These are phyloP conservation scores for Monochamus saltuarius DNA, from an alignment of 1,140 invertebrate species.

Conservation along the genomic window DNA sequence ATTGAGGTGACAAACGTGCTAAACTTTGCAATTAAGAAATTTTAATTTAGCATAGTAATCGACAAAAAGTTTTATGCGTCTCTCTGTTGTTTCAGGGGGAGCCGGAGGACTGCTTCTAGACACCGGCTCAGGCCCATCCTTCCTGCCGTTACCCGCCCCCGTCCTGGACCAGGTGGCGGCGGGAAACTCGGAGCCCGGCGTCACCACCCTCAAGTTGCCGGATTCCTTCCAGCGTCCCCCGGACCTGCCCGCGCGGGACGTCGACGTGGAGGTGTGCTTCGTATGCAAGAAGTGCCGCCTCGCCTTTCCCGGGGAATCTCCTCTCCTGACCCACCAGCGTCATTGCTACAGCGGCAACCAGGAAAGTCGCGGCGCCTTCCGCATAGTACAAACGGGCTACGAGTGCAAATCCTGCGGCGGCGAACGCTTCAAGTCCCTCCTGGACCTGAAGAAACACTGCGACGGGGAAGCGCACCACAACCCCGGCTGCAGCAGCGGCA, in stretches of 20 bases:
- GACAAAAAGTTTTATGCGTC: not conserved
- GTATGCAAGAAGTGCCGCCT: constrained; percentile 84
- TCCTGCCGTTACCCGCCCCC: constrained; percentile 64
- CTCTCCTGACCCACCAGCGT: constrained; percentile 71
- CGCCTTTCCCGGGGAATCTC: constrained; percentile 74
- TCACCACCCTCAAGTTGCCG: constrained; percentile 64
- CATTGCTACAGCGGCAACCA: constrained; percentile 67
- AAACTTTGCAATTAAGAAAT: too few relatives aligned
- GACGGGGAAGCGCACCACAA: constrained; percentile 60
- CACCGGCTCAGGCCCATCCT: constrained; percentile 59
- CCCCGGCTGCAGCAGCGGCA: constrained; percentile 39
- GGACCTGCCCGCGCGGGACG: constrained; percentile 55
- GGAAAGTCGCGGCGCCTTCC: constrained; percentile 63
- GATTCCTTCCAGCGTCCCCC: constrained; percentile 50
- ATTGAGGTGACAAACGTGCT: too few relatives aligned
- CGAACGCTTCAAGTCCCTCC: constrained; percentile 60
- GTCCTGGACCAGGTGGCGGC: constrained; percentile 67
- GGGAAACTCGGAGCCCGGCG: constrained; percentile 64
- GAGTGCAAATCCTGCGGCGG: constrained; percentile 67
- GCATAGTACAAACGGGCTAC: constrained; percentile 67
- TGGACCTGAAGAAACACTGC: constrained; percentile 68
- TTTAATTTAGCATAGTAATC: not conserved
- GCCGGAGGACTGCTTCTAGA: constrained; percentile 54
- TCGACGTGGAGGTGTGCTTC: constrained; percentile 77
- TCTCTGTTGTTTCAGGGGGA: constrained; percentile 49